A percentile compares a stretch with the other conserved stretches of the same genome.
Conservation (phyloP, 2,888 invertebrate species). For the Dryobotodes eremita region DNA sequence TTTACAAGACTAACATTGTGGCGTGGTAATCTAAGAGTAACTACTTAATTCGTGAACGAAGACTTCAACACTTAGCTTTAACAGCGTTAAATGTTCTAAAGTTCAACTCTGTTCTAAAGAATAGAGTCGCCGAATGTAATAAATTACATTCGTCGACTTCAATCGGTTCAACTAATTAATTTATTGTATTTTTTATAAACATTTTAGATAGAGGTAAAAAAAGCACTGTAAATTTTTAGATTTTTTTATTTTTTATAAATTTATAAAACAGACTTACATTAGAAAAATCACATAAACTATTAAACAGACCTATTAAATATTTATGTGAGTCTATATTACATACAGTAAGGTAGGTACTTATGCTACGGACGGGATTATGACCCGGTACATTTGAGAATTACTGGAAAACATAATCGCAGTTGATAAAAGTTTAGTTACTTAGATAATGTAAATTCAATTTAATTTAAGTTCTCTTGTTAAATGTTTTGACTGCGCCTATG, state of each 20-base stretch:
- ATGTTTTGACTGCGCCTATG: constrained; percentile 78
- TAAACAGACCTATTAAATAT: constrained; percentile 91
- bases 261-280: constrained; percentile 91
- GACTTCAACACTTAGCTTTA: too few species aligned
- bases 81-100: background rate
- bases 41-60: background rate
- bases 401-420: constrained; percentile 85
- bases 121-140: too few species aligned
- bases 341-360: constrained; percentile 89
- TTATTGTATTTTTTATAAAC: background rate
- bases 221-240: constrained; percentile 71
- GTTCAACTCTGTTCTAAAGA: background rate
- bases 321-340: constrained; percentile 91
- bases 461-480: constrained; percentile 57
- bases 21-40: background rate
- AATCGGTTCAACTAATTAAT: background rate
- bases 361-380: constrained; percentile 90
- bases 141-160: background rate
- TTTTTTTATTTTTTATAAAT: constrained; percentile 85
- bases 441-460: constrained; percentile 42
- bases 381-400: constrained; percentile 89
- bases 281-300: constrained; percentile 90
- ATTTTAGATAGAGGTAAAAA: constrained; percentile 27
- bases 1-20: background rate
- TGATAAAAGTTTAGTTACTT: constrained; percentile 51